phyloP scores from a whole-genome alignment of 1,140 invertebrate genomes.

The Calliopsis andreniformis region DNA sequence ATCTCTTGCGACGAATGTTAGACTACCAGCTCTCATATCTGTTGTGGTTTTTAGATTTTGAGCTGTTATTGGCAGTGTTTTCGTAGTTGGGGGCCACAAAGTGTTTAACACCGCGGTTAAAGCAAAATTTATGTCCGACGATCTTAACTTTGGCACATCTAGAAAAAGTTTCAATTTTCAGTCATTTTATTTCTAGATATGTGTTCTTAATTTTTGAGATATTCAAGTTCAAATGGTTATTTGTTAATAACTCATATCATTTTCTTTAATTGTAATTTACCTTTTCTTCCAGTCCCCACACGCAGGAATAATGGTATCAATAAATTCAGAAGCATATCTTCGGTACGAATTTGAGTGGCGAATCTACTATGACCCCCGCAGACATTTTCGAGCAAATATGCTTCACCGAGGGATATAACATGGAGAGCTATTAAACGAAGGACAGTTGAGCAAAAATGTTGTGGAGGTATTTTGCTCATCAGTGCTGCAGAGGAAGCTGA shows the following conservation, averaged over 20 bases:
- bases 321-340: conserved; percentile 97
- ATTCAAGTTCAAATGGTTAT: too few relatives aligned
- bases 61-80: conserved; percentile 83
- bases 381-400: conserved; percentile 96
- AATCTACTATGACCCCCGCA: conserved; percentile 94
- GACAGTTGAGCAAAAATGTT: conserved; percentile 97
- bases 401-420: conserved; percentile 90
- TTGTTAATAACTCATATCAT: too few relatives aligned
- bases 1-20: conserved; percentile 88
- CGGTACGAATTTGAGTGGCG: conserved; percentile 94
- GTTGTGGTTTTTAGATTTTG: conserved; percentile 86
- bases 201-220: too few relatives aligned
- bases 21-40: conserved; percentile 87
- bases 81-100: conserved; percentile 88
- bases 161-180: conserved; percentile 66
- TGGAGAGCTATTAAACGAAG: conserved; percentile 96
- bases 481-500: conserved; percentile 90
- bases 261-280: conserved; percentile 83
- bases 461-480: conserved; percentile 93
- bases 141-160: conserved; percentile 94
- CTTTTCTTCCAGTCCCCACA: conserved; percentile 95
- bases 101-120: conserved; percentile 94
- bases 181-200: too few relatives aligned
- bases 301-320: conserved; percentile 97
- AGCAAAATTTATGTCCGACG: conserved; percentile 94